Evolutionary conservation across 2,888 invertebrate species (phyloP).

Genomic region (Andrena minutula): DNA sequence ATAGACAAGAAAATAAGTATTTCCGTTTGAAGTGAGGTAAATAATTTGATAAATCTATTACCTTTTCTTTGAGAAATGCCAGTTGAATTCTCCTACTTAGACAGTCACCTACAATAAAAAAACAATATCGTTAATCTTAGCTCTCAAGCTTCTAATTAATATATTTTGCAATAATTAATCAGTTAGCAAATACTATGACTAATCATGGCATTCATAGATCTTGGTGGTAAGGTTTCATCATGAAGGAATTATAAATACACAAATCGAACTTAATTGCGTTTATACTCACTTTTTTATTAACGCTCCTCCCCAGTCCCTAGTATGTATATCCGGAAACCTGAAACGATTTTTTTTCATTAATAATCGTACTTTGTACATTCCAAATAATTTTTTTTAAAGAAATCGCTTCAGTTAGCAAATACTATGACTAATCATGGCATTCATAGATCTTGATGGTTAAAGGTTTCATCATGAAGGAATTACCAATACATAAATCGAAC

Average conservation of each 20-base stretch:
- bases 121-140: background rate
- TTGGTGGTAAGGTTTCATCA: constrained; percentile 60
- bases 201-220: constrained; percentile 66
- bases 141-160: background rate
- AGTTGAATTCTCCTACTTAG: background rate
- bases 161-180: constrained; percentile 10
- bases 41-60: constrained; percentile 6
- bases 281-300: constrained; percentile 16
- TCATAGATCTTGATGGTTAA: constrained; percentile 86
- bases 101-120: background rate
- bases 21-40: background rate
- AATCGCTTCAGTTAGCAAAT: constrained; percentile 60
- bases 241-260: background rate
- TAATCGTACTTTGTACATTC: background rate
- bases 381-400: background rate
- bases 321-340: background rate
- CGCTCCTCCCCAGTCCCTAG: background rate
- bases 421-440: constrained; percentile 58
- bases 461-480: constrained; percentile 46
- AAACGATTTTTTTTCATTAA: constrained; percentile 25
- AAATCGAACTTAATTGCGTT: background rate
- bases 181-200: constrained; percentile 64
- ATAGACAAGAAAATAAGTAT: background rate
- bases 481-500: background rate
- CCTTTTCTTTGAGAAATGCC: background rate